Base-by-base conservation (phyloP, 2,113 vertebrate species). In the Micronisus gabar region DNA sequence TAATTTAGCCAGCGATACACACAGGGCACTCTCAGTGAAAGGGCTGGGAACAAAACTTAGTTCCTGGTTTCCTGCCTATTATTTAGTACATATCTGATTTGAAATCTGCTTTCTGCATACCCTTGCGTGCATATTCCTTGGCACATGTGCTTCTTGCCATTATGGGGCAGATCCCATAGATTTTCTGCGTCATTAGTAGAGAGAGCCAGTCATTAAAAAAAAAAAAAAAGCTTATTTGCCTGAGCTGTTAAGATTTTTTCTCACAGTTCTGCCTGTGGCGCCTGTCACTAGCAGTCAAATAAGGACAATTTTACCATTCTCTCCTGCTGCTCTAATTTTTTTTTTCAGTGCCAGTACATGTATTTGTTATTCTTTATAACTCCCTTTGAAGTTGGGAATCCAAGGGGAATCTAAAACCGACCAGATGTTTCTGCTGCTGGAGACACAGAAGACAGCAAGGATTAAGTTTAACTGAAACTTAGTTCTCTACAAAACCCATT, bases 351-450 rank as follows among this genome's bases (percentile, higher is more conserved):
- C 98, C 95, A 96, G 98, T 98, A 98, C 98, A 98, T 98, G 98
- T 98, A 98, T 98, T 98, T 98, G 98, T 98, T 98, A 98, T 98
- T 98, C 98, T 98, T 98, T 98, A 96, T 98, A 98, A 98, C 97
- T 98, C 98, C 91, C 98, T 98, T 98, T 98, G 98, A 98, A 98
- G 98, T 98, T 98, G 97, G 97, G 98, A 98, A 98, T 98, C 98
- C 98, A 98, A 98, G 95, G 98, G 98, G 98, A 98, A 98, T 98
- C 97, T 98, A 98, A 98, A 98, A 98, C 98, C 95, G 47, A 98
- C 98, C 98, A 98, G 98, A 98, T 98, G 98, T 98, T 98, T 98
- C 98, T 98, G 94, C 97, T 98, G 97, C 96, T 98, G 97, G 97
- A 98, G 95, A 97, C 94, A 68, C 80, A 93, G 96, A 97, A 98